Evolutionary conservation across 2,113 vertebrate species (phyloP).

Genomic region (Rhagologus leucostigma): DNA sequence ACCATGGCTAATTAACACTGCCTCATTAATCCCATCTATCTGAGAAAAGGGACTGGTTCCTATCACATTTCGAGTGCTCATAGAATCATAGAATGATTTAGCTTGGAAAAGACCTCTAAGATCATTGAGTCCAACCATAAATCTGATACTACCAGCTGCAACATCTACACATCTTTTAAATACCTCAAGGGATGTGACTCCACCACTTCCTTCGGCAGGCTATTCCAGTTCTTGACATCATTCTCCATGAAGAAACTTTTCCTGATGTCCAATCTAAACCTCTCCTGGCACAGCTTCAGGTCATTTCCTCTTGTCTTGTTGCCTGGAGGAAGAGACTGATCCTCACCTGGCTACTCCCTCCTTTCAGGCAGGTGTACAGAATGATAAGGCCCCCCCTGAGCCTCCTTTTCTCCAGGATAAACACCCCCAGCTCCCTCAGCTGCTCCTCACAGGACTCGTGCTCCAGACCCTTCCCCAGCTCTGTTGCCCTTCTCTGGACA

Average conservation of each 20-base stretch:
- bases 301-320: not conserved
- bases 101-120: not conserved
- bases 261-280: not conserved
- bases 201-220: not conserved
- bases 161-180: not conserved
- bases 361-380: fast-evolving
- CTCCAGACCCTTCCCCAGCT: not conserved
- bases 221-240: not conserved
- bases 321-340: fast-evolving
- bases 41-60: not conserved
- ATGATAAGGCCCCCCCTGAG: fast-evolving
- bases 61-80: not conserved
- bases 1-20: not conserved
- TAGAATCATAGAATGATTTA: not conserved
- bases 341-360: fast-evolving
- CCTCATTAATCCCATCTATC: not conserved
- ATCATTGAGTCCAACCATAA: not conserved
- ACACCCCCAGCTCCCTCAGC: not conserved
- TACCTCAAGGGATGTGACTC: not conserved
- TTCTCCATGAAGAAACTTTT: not conserved
- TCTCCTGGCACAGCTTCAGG: not conserved
- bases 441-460: not conserved
- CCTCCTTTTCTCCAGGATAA: not conserved
- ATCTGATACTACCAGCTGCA: not conserved
- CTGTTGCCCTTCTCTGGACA: not conserved